Evolutionary conservation across 2,797 vertebrate genomes (phyloP).

Genomic region (Takifugu ocellatus): DNA sequence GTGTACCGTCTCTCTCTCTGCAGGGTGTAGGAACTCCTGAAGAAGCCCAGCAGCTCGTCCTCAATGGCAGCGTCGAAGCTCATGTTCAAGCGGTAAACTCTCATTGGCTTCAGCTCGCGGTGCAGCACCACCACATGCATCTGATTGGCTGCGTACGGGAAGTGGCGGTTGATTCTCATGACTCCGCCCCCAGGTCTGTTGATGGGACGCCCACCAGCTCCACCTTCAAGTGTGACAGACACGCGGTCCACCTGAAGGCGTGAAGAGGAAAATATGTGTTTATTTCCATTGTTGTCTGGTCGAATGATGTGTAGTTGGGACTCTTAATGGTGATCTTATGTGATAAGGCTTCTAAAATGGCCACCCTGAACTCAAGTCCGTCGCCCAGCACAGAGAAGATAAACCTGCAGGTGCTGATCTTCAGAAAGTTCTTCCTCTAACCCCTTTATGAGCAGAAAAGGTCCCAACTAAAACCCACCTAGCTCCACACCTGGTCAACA

Average conservation of each 20-base stretch:
- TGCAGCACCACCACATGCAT: conserved; percentile 89
- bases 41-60: conserved; percentile 93
- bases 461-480: too few species aligned
- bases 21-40: conserved; percentile 89
- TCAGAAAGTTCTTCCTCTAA: too few species aligned
- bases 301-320: too few species aligned
- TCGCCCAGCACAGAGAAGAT: too few species aligned
- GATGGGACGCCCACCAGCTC: conserved; percentile 31
- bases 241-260: conserved; percentile 53
- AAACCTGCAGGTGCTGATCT: too few species aligned
- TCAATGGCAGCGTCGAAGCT: conserved; percentile 88
- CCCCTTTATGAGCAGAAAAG: too few species aligned
- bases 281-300: too few species aligned
- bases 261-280: not conserved
- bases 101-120: conserved; percentile 84
- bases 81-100: conserved; percentile 87
- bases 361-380: too few species aligned
- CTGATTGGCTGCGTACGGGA: conserved; percentile 84
- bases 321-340: too few species aligned
- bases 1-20: conserved; percentile 86
- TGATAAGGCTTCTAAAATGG: too few species aligned
- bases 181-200: conserved; percentile 71
- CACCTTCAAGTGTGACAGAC: conserved; percentile 47
- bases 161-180: conserved; percentile 84
- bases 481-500: too few species aligned